A percentile compares a stretch with the other conserved stretches of the same genome.
These are phyloP conservation scores for Drosophila dives DNA, from an alignment of 2,888 invertebrate genomes.

Conservation along the genomic window DNA sequence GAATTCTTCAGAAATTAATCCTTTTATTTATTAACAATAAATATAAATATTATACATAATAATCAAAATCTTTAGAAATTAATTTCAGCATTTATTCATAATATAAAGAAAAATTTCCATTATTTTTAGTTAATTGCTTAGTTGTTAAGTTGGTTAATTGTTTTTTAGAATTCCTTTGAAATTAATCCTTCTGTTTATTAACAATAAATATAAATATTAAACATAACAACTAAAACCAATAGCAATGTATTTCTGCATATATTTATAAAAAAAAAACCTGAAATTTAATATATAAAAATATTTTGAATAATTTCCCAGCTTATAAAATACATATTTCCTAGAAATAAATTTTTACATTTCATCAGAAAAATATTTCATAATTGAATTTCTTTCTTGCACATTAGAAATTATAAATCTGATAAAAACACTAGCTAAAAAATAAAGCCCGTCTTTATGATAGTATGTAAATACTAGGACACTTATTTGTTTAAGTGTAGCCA, in stretches of 20 bases:
- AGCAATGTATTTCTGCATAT: background rate
- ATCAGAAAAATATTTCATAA: background rate
- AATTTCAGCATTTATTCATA: background rate
- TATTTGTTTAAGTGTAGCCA: conserved; percentile 5
- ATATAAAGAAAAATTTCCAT: too few species aligned
- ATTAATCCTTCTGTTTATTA: background rate
- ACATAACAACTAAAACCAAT: background rate
- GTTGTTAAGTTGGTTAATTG: background rate
- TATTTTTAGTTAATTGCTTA: background rate
- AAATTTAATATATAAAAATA: background rate
- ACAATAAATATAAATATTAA: background rate
- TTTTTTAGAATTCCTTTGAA: background rate
- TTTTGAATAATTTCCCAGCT: background rate
- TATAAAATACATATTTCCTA: background rate
- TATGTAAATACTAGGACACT: background rate
- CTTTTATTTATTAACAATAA: background rate
- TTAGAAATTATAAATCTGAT: background rate
- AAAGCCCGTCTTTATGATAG: too few species aligned
- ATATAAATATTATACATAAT: background rate
- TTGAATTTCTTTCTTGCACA: background rate
- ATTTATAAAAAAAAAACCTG: background rate
- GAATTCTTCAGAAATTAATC: background rate
- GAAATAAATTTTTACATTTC: background rate
- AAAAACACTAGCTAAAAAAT: background rate
- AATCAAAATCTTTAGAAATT: too few species aligned